phyloP scores from a whole-genome alignment of 2,797 vertebrate genomes.

The Chiloscyllium punctatum region DNA sequence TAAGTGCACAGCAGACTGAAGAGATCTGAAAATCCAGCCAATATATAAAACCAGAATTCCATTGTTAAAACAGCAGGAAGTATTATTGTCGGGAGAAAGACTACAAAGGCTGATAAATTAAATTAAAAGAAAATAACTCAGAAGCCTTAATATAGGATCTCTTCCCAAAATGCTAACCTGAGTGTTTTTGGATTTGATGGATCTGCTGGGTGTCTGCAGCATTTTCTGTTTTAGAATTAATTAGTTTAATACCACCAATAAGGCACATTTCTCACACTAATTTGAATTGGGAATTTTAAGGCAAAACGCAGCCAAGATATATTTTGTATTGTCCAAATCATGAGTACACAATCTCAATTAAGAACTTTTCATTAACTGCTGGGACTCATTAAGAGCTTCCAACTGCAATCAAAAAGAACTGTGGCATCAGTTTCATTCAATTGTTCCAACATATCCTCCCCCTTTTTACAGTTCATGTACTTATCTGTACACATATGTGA shows the following conservation, averaged over 20 bases:
- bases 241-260: background rate
- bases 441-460: background rate
- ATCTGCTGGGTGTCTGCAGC: background rate
- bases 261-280: background rate
- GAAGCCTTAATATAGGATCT: too few species aligned
- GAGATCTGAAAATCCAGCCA: background rate
- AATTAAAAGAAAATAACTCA: background rate
- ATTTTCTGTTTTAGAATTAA: background rate
- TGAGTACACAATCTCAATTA: background rate
- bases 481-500: background rate
- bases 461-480: background rate
- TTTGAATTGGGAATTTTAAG: background rate
- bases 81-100: background rate
- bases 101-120: too few species aligned
- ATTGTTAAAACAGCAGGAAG: background rate
- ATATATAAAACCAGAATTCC: background rate
- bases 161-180: background rate
- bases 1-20: background rate
- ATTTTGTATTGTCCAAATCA: background rate
- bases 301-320: background rate
- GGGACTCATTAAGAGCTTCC: background rate
- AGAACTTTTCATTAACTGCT: background rate
- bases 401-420: background rate
- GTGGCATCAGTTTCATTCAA: background rate
- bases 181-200: background rate